These are phyloP conservation scores for Nesogale talazaci DNA, from an alignment of 2,113 vertebrate genomes.

Conservation along the genomic window DNA sequence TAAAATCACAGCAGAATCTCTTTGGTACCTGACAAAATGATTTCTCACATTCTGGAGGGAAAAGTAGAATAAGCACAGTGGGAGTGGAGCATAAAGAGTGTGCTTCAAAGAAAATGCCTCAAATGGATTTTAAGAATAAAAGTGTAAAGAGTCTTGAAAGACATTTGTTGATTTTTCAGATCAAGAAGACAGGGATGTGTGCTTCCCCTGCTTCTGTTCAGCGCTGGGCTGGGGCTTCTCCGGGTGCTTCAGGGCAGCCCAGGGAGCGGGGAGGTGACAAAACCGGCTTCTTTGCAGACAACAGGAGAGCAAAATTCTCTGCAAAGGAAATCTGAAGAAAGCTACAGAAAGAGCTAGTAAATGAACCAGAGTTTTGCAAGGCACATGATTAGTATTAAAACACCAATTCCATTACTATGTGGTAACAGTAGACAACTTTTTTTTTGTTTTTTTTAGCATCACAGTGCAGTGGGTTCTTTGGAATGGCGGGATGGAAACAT, in stretches of 20 bases:
- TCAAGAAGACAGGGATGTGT: not conserved
- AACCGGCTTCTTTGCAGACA: not conserved
- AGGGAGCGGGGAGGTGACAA: not conserved
- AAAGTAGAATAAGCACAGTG: not conserved
- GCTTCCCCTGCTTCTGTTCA: not conserved
- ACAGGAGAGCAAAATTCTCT: not conserved
- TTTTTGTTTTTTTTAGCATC: no score
- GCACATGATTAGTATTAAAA: not conserved
- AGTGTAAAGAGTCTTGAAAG: not conserved
- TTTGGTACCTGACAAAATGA: constrained; percentile 41
- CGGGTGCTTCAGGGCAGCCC: not conserved
- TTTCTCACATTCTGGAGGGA: constrained; percentile 20
- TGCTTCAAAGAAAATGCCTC: not conserved
- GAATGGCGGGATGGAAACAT: no score
- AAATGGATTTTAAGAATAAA: not conserved
- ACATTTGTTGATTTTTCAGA: not conserved
- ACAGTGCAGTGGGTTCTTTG: no score
- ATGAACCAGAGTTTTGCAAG: not conserved
- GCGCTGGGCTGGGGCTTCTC: not conserved
- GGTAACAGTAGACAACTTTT: not conserved
- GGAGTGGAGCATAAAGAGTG: not conserved
- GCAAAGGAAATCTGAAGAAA: constrained; percentile 11
- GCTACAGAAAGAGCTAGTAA: not conserved
- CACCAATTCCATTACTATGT: not conserved
- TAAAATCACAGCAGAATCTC: constrained; percentile 24